Percentiles rank a stretch among this genome's conserved stretches.
Conservation (phyloP, 1,140 invertebrate genomes). For the honey bee (Apis mellifera) region Amel_HAv3.1 CM009942.2:507001-507500, state of each 20-base stretch:
- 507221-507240: conserved; percentile 73
- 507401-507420: no score
- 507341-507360: neutral
- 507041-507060: conserved; percentile 77
- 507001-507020: conserved; percentile 74
- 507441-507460: no score
- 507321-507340: conserved; percentile 13
- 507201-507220: conserved; percentile 78
- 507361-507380: conserved; percentile 23
- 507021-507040: conserved; percentile 77
- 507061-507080: conserved; percentile 65
- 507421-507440: no score
- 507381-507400: conserved; percentile 17
- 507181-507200: conserved; percentile 80
- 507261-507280: conserved; percentile 61
- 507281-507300: neutral
- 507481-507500: no score
- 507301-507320: conserved; percentile 35
- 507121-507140: conserved; percentile 77
- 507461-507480: no score
- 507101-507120: conserved; percentile 79
- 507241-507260: conserved; percentile 70
- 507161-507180: conserved; percentile 74
- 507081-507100: conserved; percentile 71
- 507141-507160: conserved; percentile 72